These are phyloP conservation scores for Drosophila colorata DNA, from an alignment of 2,888 invertebrate species.

Conservation along the genomic window DNA sequence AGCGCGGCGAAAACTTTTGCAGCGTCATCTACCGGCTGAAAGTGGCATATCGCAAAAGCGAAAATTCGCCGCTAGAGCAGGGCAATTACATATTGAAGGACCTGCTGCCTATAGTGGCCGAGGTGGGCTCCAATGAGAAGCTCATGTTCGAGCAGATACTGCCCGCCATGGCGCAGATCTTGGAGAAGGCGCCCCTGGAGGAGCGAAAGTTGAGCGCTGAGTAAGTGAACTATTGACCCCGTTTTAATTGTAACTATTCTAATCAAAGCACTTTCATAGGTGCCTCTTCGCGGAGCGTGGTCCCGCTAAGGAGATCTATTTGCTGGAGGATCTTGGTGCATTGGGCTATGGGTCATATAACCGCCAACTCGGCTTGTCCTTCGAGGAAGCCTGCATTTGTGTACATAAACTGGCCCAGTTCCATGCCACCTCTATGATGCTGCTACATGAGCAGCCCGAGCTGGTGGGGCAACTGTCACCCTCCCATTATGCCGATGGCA, in stretches of 20 bases:
- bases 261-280: slow-evolving; percentile 27
- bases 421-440: slow-evolving; percentile 87
- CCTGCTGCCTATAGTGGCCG: slow-evolving; percentile 64
- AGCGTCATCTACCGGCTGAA: slow-evolving; percentile 73
- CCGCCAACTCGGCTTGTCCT: slow-evolving; percentile 86
- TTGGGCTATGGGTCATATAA: slow-evolving; percentile 86
- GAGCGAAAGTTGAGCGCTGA: slow-evolving; percentile 63
- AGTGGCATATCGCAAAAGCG: slow-evolving; percentile 49
- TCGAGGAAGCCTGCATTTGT: slow-evolving; percentile 85
- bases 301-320: slow-evolving; percentile 64
- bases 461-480: slow-evolving; percentile 35
- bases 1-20: slow-evolving; percentile 79
- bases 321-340: slow-evolving; percentile 84
- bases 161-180: slow-evolving; percentile 63
- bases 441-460: slow-evolving; percentile 68
- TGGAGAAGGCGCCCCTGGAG: slow-evolving; percentile 28
- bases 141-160: slow-evolving; percentile 67
- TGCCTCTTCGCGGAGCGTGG: slow-evolving; percentile 64
- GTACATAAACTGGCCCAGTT: slow-evolving; percentile 86
- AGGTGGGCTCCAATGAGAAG: slow-evolving; percentile 66
- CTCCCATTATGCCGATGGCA: slow-evolving; percentile 58
- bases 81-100: slow-evolving; percentile 67
- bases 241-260: neutral
- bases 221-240: slow-evolving; percentile 43
- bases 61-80: slow-evolving; percentile 30